Evolutionary conservation across 2,888 invertebrate genomes (phyloP).

Genomic region (Ophion slaviceki): DNA sequence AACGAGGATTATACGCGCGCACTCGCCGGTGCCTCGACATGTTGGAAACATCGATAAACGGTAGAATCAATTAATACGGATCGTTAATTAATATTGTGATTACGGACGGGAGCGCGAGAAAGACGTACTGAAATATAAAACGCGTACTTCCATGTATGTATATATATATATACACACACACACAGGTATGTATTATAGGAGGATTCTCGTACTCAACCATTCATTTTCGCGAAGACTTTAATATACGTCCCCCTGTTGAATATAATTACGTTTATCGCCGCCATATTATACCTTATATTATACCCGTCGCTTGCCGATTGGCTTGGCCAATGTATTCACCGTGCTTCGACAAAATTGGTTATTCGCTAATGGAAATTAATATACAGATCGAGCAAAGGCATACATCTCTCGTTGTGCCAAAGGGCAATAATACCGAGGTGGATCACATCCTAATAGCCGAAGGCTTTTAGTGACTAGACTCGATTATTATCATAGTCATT

Average conservation of each 20-base stretch:
- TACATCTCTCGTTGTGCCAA: constrained; percentile 20
- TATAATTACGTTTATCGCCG: constrained; percentile 78
- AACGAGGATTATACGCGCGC: background rate
- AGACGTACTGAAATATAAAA: constrained; percentile 35
- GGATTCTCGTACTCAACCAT: constrained; percentile 57
- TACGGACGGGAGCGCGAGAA: constrained; percentile 65
- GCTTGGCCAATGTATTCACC: constrained; percentile 68
- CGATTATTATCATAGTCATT: too few species aligned
- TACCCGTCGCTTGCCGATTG: constrained; percentile 51
- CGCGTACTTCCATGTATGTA: background rate
- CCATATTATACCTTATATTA: constrained; percentile 60
- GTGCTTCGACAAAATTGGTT: constrained; percentile 75
- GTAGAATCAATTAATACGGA: constrained; percentile 73
- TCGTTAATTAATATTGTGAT: constrained; percentile 79
- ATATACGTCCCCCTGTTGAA: constrained; percentile 75
- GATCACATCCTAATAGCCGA: background rate
- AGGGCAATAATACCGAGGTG: background rate
- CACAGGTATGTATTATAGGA: background rate
- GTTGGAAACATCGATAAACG: constrained; percentile 69
- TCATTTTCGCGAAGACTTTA: constrained; percentile 75
- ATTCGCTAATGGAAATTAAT: constrained; percentile 78
- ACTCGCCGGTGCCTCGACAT: constrained; percentile 3
- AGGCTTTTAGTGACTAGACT: background rate
- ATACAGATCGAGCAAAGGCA: constrained; percentile 58
- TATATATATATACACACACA: background rate